phyloP scores from a whole-genome alignment of 2,797 vertebrate species.

The Heliangelus exortis region DNA sequence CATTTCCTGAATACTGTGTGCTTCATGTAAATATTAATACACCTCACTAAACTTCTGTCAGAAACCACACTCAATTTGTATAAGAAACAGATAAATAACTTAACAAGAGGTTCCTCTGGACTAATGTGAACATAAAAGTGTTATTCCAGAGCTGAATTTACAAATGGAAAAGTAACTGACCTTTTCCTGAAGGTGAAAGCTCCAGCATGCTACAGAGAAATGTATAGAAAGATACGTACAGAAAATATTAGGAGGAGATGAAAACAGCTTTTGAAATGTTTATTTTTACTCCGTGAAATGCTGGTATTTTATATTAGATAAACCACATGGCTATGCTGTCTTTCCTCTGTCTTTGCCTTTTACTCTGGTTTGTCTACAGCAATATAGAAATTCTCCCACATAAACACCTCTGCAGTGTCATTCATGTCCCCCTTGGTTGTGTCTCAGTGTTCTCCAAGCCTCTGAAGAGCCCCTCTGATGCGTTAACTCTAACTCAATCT shows the following conservation, averaged over 20 bases:
- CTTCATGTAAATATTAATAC: neutral
- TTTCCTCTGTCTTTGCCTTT: neutral
- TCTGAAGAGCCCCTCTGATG: neutral
- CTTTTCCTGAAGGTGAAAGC: neutral
- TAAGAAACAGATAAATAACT: neutral
- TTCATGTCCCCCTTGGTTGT: neutral
- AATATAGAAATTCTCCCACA: fast-evolving
- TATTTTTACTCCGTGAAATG: neutral
- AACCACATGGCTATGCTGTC: neutral
- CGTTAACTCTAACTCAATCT: neutral
- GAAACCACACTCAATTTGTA: neutral
- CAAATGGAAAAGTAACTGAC: neutral
- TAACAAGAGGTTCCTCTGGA: neutral
- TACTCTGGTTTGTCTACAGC: neutral
- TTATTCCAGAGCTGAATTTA: constrained; percentile 18
- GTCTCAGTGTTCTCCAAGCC: neutral
- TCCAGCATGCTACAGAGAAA: neutral
- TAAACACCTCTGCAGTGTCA: neutral
- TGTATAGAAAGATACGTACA: neutral
- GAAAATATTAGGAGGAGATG: neutral
- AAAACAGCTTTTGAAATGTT: neutral
- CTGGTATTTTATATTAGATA: neutral
- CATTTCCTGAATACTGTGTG: neutral
- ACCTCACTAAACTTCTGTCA: neutral
- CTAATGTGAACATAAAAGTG: constrained; percentile 1